phyloP scores from a whole-genome alignment of 2,797 vertebrate genomes.

The Ceryle rudis region DNA sequence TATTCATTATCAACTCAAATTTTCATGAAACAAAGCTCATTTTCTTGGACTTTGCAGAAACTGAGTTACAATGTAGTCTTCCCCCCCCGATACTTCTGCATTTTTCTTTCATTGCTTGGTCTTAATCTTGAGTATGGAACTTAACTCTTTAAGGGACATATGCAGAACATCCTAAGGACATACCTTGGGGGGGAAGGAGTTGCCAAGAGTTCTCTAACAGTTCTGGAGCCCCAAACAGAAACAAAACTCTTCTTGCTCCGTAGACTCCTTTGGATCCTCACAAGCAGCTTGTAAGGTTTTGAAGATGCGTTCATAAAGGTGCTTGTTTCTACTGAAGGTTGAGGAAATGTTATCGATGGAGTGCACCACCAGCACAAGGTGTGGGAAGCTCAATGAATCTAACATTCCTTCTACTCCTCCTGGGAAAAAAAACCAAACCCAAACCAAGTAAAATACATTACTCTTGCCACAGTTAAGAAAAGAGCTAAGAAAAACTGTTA shows the following conservation, averaged over 20 bases:
- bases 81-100: neutral
- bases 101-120: neutral
- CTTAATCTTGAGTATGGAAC: neutral
- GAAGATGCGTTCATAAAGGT: neutral
- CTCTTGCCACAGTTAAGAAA: neutral
- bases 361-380: neutral
- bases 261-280: neutral
- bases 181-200: neutral
- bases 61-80: neutral
- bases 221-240: neutral
- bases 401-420: neutral
- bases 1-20: neutral
- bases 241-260: neutral
- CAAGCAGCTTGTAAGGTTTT: neutral
- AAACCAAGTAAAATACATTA: neutral
- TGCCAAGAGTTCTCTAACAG: neutral
- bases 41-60: neutral
- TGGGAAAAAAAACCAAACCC: neutral
- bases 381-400: neutral
- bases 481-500: neutral
- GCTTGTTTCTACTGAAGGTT: neutral
- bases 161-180: neutral
- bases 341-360: neutral
- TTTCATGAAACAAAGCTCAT: constrained; percentile 7
- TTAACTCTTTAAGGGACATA: neutral